These are phyloP conservation scores for Zelleria hepariella DNA, from an alignment of 2,888 invertebrate species.

Conservation along the genomic window DNA sequence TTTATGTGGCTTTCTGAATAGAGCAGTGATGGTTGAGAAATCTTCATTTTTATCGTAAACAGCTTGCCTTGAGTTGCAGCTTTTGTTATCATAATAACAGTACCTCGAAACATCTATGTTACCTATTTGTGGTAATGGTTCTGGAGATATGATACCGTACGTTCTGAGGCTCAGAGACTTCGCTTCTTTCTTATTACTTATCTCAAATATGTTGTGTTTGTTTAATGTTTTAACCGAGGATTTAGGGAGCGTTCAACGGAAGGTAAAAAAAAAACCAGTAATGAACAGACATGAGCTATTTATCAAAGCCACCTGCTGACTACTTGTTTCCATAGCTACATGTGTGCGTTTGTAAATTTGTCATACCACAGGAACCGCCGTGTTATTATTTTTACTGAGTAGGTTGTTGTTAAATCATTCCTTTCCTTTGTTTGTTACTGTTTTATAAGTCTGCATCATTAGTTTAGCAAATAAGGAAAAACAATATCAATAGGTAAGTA, in stretches of 20 bases:
- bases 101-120: no score
- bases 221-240: no score
- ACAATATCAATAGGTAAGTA: no score
- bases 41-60: background rate
- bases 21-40: background rate
- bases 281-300: background rate
- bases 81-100: no score
- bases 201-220: no score
- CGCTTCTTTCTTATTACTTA: no score
- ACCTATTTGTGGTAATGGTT: no score
- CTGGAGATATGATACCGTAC: no score
- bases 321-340: background rate
- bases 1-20: background rate
- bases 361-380: background rate
- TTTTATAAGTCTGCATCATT: background rate
- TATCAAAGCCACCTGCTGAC: background rate
- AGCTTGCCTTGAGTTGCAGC: background rate
- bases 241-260: no score
- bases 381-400: background rate
- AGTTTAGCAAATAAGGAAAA: no score
- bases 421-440: background rate
- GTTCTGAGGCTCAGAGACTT: no score
- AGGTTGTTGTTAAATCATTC: background rate
- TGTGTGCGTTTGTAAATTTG: background rate
- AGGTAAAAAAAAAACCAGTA: background rate